Conservation (phyloP, 92 coral and sea anemone genomes). For the Desmophyllum pertusum region DNA sequence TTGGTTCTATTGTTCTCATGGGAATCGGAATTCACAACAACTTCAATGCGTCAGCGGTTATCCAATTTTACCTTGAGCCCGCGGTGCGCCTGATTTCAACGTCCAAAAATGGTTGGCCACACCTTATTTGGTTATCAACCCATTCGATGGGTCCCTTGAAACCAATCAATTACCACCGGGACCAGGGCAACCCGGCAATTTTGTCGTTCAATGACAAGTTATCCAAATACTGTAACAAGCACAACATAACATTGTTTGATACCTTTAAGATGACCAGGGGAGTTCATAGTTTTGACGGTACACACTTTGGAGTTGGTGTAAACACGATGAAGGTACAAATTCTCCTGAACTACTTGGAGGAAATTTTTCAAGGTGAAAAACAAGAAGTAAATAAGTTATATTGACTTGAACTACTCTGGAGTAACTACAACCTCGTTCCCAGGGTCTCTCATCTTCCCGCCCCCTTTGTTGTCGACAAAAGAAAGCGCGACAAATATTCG, state of each 20-base stretch:
- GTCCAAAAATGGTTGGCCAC: constrained; percentile 83
- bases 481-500: too few relatives aligned
- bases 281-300: constrained; percentile 86
- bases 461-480: too few relatives aligned
- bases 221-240: constrained; percentile 50
- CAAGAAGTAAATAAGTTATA: neutral
- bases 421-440: too few relatives aligned
- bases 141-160: constrained; percentile 90
- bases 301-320: constrained; percentile 87
- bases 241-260: constrained; percentile 71
- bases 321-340: constrained; percentile 81
- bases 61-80: constrained; percentile 70
- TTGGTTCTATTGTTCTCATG: constrained; percentile 65
- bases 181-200: constrained; percentile 75
- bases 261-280: constrained; percentile 71
- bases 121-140: constrained; percentile 75
- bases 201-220: constrained; percentile 57
- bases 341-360: constrained; percentile 70
- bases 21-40: constrained; percentile 84
- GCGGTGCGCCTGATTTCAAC: constrained; percentile 56
- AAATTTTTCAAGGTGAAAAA: constrained; percentile 31
- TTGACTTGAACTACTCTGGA: neutral
- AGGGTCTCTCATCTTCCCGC: too few relatives aligned
- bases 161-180: constrained; percentile 62
- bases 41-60: constrained; percentile 67